These are phyloP conservation scores for Ophioderma brevispina DNA, from an alignment of 35 echinoderm and acorn worm genomes.

Conservation along the genomic window DNA sequence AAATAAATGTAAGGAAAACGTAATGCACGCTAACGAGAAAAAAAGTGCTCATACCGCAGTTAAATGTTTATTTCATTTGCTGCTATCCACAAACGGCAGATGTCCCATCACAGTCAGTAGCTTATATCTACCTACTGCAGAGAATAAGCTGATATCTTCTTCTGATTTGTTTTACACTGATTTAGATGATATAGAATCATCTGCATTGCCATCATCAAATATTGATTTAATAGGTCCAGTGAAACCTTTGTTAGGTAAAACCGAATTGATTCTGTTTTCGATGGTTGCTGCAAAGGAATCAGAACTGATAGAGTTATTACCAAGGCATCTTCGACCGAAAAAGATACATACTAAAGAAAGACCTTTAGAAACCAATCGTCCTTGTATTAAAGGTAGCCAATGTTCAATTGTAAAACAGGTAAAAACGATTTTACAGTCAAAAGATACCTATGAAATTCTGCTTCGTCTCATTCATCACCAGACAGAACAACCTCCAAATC, in stretches of 20 bases:
- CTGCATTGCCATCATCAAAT: not conserved
- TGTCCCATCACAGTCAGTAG: not conserved
- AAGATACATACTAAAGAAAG: not conserved
- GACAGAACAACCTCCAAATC: not conserved
- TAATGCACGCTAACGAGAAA: not conserved
- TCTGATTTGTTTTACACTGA: not conserved
- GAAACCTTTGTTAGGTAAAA: not conserved
- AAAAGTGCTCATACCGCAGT: not conserved
- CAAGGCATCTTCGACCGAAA: not conserved
- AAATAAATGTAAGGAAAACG: not conserved
- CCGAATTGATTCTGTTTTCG: not conserved
- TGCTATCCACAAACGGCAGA: not conserved
- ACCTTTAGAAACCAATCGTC: not conserved
- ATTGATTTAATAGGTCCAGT: not conserved
- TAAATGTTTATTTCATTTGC: not conserved
- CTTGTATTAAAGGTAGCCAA: not conserved
- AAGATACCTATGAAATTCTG: not conserved
- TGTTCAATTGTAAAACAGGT: not conserved
- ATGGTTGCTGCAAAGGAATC: not conserved
- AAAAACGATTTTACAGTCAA: not conserved
- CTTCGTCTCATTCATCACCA: not conserved
- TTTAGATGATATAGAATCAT: not conserved
- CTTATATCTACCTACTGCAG: not conserved
- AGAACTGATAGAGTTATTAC: conserved; percentile 3
- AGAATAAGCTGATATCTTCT: not conserved